Evolutionary conservation across 2,113 vertebrate genomes (phyloP), one percentile per base, ranked within the genome.

Genomic region (Neofelis nebulosa): DNA sequence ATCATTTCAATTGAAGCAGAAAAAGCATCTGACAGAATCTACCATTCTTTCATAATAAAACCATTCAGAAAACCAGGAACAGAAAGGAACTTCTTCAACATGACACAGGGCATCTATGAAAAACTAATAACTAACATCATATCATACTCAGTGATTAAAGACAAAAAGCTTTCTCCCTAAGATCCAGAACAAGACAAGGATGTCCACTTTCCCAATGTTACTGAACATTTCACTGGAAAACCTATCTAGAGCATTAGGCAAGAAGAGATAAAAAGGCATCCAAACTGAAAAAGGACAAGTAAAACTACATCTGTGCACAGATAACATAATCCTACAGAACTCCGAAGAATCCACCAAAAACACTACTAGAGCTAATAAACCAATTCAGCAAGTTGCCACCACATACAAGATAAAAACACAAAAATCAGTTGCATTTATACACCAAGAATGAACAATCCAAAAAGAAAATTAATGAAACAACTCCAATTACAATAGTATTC

Each of bases 381-480:
- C 3, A 91, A 36, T 84, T 84, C 9, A n/a, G 74, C 36, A 95
- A 87, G 27, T 27, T 83, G 10, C 41, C 68, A 10, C 41, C 68
- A 33, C 11, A 33, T 45, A 93, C 16, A 93, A 52, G 45, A 93
- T 55, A 31, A 76, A 76, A n/a, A 63, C 3, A 50, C 12, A 76
- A 57, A 95, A 76, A 12, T 33, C 52, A 76, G 29, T 1, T 79
- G 57, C 48, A 27, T 79, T 50, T 21, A 73, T 27, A 45, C 4
- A 79, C 61, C 31, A 73, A 10, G 7, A 96, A 83, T 50, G 16
- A 91, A 69, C 15, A 82, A 61, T 19, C 6, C 23, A 16, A 57
- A 71, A 63, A 80, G 41, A 95, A 94, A 87, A 71, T 19, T 69
- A 38, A 74, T 73, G 41, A 68, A 90, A 66, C n/a, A 91, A 97